Evolutionary conservation across 2,113 vertebrate species (phyloP).

Genomic region (Neotragus pygmaeus): DNA sequence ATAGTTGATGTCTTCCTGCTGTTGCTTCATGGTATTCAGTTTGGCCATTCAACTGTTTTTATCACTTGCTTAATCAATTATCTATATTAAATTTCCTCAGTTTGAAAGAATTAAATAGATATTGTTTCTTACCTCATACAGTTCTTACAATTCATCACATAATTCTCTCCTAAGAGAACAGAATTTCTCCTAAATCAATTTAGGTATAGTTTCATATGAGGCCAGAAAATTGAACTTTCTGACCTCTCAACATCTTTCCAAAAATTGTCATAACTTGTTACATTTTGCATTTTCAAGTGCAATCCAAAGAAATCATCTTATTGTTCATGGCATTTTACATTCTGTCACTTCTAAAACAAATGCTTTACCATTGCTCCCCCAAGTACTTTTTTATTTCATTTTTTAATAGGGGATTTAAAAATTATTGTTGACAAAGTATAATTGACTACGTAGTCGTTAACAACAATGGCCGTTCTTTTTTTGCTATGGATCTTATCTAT

Average conservation of each 20-base stretch:
- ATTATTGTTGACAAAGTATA: neutral
- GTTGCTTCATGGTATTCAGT: neutral
- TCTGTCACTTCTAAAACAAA: neutral
- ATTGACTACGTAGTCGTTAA: neutral
- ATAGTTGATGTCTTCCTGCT: neutral
- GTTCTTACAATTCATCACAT: neutral
- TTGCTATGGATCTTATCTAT: constrained; percentile 21
- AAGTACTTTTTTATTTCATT: neutral
- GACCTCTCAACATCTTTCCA: neutral
- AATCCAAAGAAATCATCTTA: neutral
- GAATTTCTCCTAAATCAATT: neutral
- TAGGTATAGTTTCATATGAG: neutral
- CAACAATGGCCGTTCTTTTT: neutral
- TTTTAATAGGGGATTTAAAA: neutral
- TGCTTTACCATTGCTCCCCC: neutral
- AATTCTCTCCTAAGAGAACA: neutral
- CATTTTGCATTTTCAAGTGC: neutral
- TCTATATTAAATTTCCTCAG: neutral
- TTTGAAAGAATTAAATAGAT: neutral
- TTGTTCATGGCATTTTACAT: neutral
- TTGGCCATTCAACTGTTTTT: neutral
- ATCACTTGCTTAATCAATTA: neutral
- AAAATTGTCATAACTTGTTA: neutral
- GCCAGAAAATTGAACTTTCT: neutral
- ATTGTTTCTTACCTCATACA: neutral